These are phyloP conservation scores for Hyla sarda DNA, from an alignment of 2,113 vertebrate genomes.

Conservation along the genomic window DNA sequence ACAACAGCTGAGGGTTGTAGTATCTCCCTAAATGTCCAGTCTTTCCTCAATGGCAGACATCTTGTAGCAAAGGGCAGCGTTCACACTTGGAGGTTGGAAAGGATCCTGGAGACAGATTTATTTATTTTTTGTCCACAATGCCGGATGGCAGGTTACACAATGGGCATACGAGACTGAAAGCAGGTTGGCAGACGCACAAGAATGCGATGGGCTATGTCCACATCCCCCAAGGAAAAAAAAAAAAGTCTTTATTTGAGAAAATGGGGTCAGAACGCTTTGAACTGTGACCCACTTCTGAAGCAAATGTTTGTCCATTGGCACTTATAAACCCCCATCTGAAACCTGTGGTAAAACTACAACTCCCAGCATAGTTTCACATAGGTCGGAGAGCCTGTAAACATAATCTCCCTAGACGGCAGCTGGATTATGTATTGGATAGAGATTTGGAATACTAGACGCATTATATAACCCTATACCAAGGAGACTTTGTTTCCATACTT, in stretches of 20 bases:
- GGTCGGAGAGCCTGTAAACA: background rate
- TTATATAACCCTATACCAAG: constrained; percentile 21
- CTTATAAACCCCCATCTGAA: background rate
- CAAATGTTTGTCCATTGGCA: background rate
- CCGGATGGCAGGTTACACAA: background rate
- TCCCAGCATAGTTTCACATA: background rate
- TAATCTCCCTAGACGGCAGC: background rate
- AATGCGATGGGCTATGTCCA: background rate
- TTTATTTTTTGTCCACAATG: background rate
- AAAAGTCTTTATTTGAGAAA: constrained; percentile 31
- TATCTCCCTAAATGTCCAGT: background rate
- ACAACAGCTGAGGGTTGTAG: background rate
- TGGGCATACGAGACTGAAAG: background rate
- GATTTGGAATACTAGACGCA: background rate
- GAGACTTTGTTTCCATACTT: background rate
- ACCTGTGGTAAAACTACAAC: background rate
- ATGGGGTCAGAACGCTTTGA: constrained; percentile 8
- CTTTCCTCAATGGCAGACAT: background rate
- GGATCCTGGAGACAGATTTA: background rate
- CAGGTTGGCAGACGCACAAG: constrained; percentile 2
- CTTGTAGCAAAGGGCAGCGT: background rate
- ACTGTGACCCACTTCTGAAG: constrained; percentile 13
- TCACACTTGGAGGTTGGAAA: background rate
- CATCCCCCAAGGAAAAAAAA: background rate
- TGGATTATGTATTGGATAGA: background rate